These are phyloP conservation scores for Ophion slaviceki DNA, from an alignment of 2,888 invertebrate genomes.

Conservation along the genomic window DNA sequence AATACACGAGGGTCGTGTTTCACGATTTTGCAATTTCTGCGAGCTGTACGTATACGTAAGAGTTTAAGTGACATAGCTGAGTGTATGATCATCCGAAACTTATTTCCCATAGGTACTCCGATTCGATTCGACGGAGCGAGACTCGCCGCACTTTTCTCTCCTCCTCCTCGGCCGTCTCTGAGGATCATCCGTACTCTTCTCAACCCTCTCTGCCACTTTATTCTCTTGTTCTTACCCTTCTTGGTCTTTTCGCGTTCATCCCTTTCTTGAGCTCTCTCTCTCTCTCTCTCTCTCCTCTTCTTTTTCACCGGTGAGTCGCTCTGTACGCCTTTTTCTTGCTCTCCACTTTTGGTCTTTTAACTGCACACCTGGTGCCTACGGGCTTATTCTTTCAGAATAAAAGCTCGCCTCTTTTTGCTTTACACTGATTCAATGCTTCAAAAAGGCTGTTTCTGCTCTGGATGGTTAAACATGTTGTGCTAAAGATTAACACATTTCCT, in stretches of 20 bases:
- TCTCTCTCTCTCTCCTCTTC: slow-evolving; percentile 35
- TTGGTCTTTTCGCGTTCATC: background rate
- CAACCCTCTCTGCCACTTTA: slow-evolving; percentile 23
- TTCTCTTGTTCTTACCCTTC: background rate
- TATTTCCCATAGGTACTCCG: slow-evolving; percentile 81
- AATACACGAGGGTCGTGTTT: slow-evolving; percentile 15
- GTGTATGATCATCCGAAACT: slow-evolving; percentile 78
- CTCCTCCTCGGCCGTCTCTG: slow-evolving; percentile 30
- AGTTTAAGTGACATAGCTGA: slow-evolving; percentile 4
- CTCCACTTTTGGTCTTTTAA: too few species aligned
- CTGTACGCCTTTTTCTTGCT: too few species aligned
- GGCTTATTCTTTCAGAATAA: too few species aligned
- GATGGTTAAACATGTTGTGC: too few species aligned
- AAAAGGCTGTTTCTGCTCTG: too few species aligned
- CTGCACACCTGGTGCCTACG: too few species aligned
- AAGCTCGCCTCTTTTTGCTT: too few species aligned
- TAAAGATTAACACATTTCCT: too few species aligned
- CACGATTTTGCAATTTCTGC: slow-evolving; percentile 3
- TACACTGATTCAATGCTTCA: too few species aligned
- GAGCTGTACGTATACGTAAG: background rate
- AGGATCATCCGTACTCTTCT: slow-evolving; percentile 26
- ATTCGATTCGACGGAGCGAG: slow-evolving; percentile 78
- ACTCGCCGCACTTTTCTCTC: slow-evolving; percentile 31
- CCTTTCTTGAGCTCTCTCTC: background rate
- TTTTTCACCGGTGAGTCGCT: too few species aligned